Evolutionary conservation across 2,888 invertebrate genomes (phyloP), one percentile per base, ranked within the genome.

Genomic region (Isoperla grammatica): DNA sequence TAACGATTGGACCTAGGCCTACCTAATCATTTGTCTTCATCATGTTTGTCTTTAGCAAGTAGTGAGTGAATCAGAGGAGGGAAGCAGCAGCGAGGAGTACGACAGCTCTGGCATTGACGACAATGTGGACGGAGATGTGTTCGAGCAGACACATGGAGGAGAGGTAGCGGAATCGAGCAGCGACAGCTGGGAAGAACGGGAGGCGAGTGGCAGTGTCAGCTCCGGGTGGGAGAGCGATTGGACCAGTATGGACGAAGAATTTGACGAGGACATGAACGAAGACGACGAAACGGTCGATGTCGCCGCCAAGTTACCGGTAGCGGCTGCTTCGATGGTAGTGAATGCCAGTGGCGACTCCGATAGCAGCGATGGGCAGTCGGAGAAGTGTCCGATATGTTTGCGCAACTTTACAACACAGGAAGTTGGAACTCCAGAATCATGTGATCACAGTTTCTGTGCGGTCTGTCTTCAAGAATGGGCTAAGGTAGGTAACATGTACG

Each of bases 391-490:
- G 1, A 95, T 96, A 71, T 96, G 95, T 74, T 76, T 95, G 48
- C 75, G 88, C 65, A 81, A 86, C 53, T 88, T 94, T 69, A 78
- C 77, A 54, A 79, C 81, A 35, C 92, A 94, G 74, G 86, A 90
- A 75, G 81, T 95, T 57, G 95, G 91, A 5, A 87, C 84, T 22
- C 96, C 95, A 0, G 86, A 89, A 69, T 81, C 82, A 19, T 96
- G 95, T 75, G 90, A 92, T 66, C 96, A 96, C 72, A 80, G 82
- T 61, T 96, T 95, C 74, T 96, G 96, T 73, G 79, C 90, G 40
- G 87, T 88, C 66, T 96, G 96, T 73, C 87, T 96, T 64, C 82
- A 86, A 56, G 93, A 95, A 72, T 96, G 96, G 96, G 86, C 94
- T n/a, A 90, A 87, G 72, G 80, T 80, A 71, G 29, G 29, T 29